Conservation (phyloP, 1,140 invertebrate genomes). For the Tetramorium parvispinum region DNA sequence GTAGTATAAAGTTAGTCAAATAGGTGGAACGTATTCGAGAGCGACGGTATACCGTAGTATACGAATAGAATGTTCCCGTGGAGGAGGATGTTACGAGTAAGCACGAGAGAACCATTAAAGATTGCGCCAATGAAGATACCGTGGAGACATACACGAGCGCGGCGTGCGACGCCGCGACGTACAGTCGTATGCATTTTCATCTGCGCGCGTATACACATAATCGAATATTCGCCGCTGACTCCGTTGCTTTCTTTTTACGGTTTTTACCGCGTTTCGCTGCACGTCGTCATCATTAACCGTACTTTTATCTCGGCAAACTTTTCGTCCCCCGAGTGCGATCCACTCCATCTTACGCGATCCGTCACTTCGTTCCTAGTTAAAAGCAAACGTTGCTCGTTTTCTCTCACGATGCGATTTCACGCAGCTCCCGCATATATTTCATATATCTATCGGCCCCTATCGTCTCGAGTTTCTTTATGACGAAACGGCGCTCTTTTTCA, state of each 20-base stretch:
- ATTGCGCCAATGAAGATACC: not conserved
- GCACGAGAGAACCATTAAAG: constrained; percentile 10
- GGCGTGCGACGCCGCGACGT: not conserved
- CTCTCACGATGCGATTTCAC: not conserved
- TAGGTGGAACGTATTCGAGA: constrained; percentile 40
- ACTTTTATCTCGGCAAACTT: constrained; percentile 3
- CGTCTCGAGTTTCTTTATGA: constrained; percentile 42
- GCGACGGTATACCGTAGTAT: not conserved
- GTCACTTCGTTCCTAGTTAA: not conserved
- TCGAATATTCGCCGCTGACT: not conserved
- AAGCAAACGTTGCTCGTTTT: not conserved
- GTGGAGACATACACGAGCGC: not conserved
- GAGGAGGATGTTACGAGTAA: not conserved
- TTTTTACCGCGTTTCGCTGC: not conserved
- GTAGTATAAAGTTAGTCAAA: constrained; percentile 38
- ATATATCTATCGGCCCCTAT: not conserved
- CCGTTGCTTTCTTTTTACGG: not conserved
- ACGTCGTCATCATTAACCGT: not conserved
- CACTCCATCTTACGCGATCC: not conserved
- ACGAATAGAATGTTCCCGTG: not conserved
- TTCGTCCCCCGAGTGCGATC: not conserved
- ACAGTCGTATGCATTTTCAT: not conserved
- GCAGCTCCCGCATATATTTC: constrained; percentile 26
- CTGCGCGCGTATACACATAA: not conserved
- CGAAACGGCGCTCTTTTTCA: not conserved